These are phyloP conservation scores for Porites lobata DNA, from an alignment of 92 coral and sea anemone genomes.

Conservation along the genomic window DNA sequence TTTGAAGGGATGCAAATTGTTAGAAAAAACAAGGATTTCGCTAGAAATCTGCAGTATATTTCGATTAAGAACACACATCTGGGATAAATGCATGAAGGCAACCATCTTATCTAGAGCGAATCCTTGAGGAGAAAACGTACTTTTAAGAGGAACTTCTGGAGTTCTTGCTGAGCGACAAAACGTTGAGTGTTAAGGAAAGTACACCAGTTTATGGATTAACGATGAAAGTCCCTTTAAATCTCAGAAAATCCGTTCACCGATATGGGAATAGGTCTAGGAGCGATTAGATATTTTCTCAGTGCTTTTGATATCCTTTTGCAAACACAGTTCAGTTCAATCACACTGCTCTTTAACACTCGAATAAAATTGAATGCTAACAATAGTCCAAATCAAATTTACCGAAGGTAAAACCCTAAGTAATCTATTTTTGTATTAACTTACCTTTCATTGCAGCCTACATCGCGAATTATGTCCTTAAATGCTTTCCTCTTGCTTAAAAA, in stretches of 20 bases:
- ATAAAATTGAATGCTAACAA: not conserved
- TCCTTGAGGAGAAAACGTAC: not conserved
- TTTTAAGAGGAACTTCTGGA: slow-evolving; percentile 23
- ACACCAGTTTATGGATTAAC: not conserved
- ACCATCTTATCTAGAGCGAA: not conserved
- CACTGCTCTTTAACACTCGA: not conserved
- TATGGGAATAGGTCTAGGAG: not conserved
- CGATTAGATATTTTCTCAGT: too few relatives aligned
- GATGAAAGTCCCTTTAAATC: not conserved
- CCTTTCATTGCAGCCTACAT: slow-evolving; percentile 4
- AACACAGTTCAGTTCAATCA: not conserved
- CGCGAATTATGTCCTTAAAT: slow-evolving; percentile 2
- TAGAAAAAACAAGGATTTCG: not conserved
- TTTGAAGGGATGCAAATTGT: not conserved
- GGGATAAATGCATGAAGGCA: not conserved
- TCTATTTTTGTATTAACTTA: not conserved
- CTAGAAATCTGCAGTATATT: not conserved
- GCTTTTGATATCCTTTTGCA: too few relatives aligned
- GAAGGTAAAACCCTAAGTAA: not conserved
- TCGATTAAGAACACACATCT: slow-evolving; percentile 1
- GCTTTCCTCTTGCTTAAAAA: not conserved
- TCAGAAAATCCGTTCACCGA: not conserved
- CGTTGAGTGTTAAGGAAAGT: not conserved
- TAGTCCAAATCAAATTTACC: not conserved
- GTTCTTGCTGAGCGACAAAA: not conserved